Evolutionary conservation across 64 coral and sea anemone genomes (phyloP), one percentile per base, ranked within the genome.

Genomic region (Montipora cactus): DNA sequence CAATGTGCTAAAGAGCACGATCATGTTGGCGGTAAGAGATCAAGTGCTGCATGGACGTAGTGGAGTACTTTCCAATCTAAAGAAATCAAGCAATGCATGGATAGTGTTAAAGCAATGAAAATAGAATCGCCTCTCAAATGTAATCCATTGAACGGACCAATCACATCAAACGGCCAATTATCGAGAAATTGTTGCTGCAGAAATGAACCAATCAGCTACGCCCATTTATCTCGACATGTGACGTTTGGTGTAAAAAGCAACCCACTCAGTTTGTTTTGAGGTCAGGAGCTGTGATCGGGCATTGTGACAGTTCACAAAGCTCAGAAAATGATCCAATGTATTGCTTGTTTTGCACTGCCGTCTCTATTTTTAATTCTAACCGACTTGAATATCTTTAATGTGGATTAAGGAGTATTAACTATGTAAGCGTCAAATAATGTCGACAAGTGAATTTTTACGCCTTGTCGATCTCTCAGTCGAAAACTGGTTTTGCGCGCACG

Each of bases 251-350:
- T 89, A 82, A 94, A 97, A 97, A 94, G 92, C 94, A 98, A 89
- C 80, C 84, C 95, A 77, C 83, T 82, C 70, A 92, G 93, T 98
- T 98, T 95, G 93, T 98, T 98, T 98, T 95, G 96, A 77, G 96
- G 92, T 86, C 86, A 92, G 84, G 93, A 90, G 86, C 93, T 91
- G 62, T 98, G 89, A 98, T 98, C 93, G 96, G 74, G 82, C 95
- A 93, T 98, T 98, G 82, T 98, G 96, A 98, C 96, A 98, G 96
- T 77, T 98, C 81, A 73, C 74, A 97, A 77, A 73, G 92, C 88
- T 89, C 62, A 94, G 85, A 96, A 94, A 92, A 81, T 94, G 88
- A 97, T 92, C 95, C 91, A 87, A 88, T 77, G 90, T 92, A 75
- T 92, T 95, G 89, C 95, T 95, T 95, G 90, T 76, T 88, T 95